Evolutionary conservation across 2,888 invertebrate genomes (phyloP).

Genomic region (Nycteola revayana): DNA sequence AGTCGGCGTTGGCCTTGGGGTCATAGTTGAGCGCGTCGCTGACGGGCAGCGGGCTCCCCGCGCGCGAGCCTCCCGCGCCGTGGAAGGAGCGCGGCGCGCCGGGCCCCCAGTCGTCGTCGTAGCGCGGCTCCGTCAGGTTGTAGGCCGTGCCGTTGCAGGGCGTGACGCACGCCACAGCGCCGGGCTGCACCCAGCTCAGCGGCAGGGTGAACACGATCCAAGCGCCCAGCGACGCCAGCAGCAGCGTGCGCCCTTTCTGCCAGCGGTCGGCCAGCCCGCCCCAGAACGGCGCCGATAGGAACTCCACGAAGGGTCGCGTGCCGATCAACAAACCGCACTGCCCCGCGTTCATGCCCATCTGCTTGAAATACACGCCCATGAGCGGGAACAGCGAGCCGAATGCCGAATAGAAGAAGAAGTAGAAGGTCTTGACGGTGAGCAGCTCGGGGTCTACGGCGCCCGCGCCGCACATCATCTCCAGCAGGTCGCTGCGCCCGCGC

Average conservation of each 20-base stretch:
- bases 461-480: slow-evolving; percentile 92
- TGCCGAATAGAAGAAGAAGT: slow-evolving; percentile 99
- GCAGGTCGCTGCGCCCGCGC: slow-evolving; percentile 91
- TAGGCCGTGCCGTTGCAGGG: slow-evolving; percentile 80
- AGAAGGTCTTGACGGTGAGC: slow-evolving; percentile 97
- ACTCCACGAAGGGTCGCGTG: slow-evolving; percentile 97
- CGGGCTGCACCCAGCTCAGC: slow-evolving; percentile 96
- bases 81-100: slow-evolving; percentile 44
- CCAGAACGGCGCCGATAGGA: slow-evolving; percentile 99
- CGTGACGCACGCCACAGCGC: slow-evolving; percentile 93
- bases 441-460: slow-evolving; percentile 93
- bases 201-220: slow-evolving; percentile 99
- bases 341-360: slow-evolving; percentile 99
- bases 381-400: slow-evolving; percentile 99
- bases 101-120: slow-evolving; percentile 56
- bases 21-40: slow-evolving; percentile 89
- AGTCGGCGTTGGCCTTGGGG: slow-evolving; percentile 84
- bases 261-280: slow-evolving; percentile 95
- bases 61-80: slow-evolving; percentile 56
- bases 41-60: slow-evolving; percentile 87
- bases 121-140: slow-evolving; percentile 83
- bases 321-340: slow-evolving; percentile 98
- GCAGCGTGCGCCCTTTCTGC: slow-evolving; percentile 92
- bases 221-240: slow-evolving; percentile 94
- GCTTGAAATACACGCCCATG: slow-evolving; percentile 99